A percentile compares a stretch with the other conserved stretches of the same genome.
Evolutionary conservation across 2,113 vertebrate genomes (phyloP).

Genomic region (Herpetotheres cachinnans): DNA sequence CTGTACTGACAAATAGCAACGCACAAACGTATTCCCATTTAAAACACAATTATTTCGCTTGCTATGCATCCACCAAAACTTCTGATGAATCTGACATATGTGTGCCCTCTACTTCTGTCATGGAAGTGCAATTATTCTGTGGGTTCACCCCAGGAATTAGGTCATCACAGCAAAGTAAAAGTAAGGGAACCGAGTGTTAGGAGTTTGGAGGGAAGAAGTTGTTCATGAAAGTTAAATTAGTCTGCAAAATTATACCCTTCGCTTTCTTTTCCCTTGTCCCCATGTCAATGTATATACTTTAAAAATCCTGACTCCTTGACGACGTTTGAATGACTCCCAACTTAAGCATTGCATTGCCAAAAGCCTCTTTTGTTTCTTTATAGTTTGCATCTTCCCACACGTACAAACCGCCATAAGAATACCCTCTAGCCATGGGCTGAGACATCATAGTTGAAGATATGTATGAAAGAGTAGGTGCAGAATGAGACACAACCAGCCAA

Average conservation of each 20-base stretch:
- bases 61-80: background rate
- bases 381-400: background rate
- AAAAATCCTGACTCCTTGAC: background rate
- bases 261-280: background rate
- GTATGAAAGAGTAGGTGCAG: background rate
- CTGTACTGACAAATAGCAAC: background rate
- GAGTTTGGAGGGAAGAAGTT: background rate
- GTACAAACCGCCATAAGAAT: background rate
- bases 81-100: background rate
- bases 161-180: background rate
- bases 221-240: background rate
- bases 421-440: background rate
- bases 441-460: background rate
- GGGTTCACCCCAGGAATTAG: background rate
- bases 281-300: background rate
- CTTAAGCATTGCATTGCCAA: background rate
- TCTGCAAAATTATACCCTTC: background rate
- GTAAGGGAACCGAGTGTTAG: fast-evolving
- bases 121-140: background rate
- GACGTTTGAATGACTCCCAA: background rate
- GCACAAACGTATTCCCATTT: background rate
- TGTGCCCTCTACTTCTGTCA: background rate
- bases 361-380: background rate
- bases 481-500: background rate
- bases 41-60: background rate